Base-by-base conservation (phyloP, 2,888 invertebrate genomes). In the Pyralis farinalis region DNA sequence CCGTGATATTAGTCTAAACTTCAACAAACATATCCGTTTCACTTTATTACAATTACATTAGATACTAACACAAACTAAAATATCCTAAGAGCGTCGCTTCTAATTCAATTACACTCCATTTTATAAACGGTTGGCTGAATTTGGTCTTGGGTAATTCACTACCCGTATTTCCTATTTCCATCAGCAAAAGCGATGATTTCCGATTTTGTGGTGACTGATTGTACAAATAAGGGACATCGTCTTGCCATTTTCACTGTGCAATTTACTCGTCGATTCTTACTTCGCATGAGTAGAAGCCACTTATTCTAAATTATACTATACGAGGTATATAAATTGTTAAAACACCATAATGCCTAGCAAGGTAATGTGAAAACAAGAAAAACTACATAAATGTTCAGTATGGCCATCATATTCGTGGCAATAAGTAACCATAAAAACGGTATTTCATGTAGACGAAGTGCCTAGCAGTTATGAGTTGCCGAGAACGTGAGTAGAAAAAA, bases 401-500 rank as follows among this genome's bases (percentile, higher is more conserved):
- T 58, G 63, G 59, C 63, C 58, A 67, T 63, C 70, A 70, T 74
- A 78, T 73, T 65, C 66, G 57, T 54, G 53, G 69, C 72, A 78
- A 78, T 82, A 80, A 79, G 76, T 79, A 76, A 79, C 72, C 72
- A 78, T 79, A 80, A 82, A 76, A 66, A 58, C 60, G 66, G 73
- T 77, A 75, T 81, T 82, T 81, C 75, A 74, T 73, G 76, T 71
- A 75, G 70, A 70, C 70, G 64, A 71, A 78, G 71, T 71, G 69
- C 67, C 69, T 71, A 63, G 66, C 58, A 70, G 73, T 81, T 76
- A 79, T 71, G 76, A 76, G 25, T 35, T 25, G 25, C 12, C 25
- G n/a, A 25, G 34, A 12, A 35, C 34, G 34, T 35, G 25, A 35
- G 25, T 35, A 27, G 34, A 27, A 35, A 27, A 8, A 25, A 35